Evolutionary conservation across 2,797 vertebrate genomes (phyloP).

Genomic region (Tangara arthus): DNA sequence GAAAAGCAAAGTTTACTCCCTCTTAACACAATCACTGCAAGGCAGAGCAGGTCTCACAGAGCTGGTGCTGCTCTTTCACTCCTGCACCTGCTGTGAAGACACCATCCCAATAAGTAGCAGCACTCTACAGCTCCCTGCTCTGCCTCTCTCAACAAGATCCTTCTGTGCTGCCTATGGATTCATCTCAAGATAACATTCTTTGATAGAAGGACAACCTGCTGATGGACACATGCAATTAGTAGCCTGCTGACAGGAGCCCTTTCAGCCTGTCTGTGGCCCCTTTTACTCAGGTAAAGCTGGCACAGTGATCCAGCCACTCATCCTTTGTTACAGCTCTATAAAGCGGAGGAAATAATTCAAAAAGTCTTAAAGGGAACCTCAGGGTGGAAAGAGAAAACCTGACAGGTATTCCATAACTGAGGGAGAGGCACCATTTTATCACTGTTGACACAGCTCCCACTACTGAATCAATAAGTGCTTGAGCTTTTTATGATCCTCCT

Average conservation of each 20-base stretch:
- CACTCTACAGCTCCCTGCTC: not conserved
- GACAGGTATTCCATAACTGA: not conserved
- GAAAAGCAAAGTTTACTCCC: not conserved
- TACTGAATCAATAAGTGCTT: not conserved
- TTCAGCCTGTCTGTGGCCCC: conserved; percentile 2
- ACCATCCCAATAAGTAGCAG: not conserved
- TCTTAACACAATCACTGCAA: not conserved
- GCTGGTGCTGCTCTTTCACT: not conserved
- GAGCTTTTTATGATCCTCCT: not conserved
- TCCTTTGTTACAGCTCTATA: conserved; percentile 30
- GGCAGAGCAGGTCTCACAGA: not conserved
- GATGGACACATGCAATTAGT: conserved; percentile 56
- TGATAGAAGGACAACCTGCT: conserved; percentile 12
- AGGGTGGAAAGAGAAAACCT: not conserved
- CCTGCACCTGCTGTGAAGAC: conserved; percentile 29
- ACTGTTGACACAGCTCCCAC: not conserved
- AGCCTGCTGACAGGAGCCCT: conserved; percentile 41
- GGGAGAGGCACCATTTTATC: not conserved
- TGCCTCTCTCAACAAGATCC: conserved; percentile 23
- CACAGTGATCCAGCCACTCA: conserved; percentile 9
- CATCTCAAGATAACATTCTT: conserved; percentile 49
- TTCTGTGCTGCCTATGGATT: conserved; percentile 47
- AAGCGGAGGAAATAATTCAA: conserved; percentile 6
- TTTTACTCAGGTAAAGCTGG: conserved; percentile 37
- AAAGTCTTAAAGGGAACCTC: conserved; percentile 8